phyloP scores from a whole-genome alignment of 2,797 vertebrate species.

The Lutjanus campechanus region DNA sequence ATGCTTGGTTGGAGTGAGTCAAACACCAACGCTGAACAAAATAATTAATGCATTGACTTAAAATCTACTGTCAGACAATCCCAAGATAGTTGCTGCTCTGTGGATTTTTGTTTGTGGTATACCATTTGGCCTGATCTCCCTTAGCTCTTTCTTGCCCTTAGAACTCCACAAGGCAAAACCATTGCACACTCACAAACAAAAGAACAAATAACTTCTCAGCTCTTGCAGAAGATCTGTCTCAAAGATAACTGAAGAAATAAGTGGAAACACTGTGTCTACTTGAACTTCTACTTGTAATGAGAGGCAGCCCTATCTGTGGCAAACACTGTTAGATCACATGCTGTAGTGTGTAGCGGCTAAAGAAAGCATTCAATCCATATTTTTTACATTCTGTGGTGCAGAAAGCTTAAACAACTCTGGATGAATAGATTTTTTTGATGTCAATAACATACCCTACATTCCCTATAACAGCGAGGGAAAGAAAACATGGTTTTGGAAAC shows the following conservation, averaged over 20 bases:
- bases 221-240: neutral
- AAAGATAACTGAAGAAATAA: neutral
- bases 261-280: neutral
- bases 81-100: neutral
- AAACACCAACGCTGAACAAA: constrained; percentile 24
- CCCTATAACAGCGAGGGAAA: too few relatives aligned
- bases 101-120: constrained; percentile 3
- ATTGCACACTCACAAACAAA: neutral
- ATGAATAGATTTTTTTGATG: neutral
- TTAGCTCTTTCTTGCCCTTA: neutral
- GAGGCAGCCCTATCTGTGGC: neutral
- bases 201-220: neutral
- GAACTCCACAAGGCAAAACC: neutral
- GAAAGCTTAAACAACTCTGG: neutral
- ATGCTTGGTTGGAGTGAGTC: constrained; percentile 16
- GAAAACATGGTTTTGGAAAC: neutral
- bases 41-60: constrained; percentile 37
- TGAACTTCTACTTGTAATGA: neutral
- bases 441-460: neutral
- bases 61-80: constrained; percentile 11
- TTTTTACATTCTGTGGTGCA: neutral
- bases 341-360: neutral
- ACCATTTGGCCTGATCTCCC: constrained; percentile 8
- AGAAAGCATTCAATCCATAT: neutral
- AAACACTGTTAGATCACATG: neutral